Evolutionary conservation across 1,140 invertebrate genomes (phyloP), one percentile per base, ranked within the genome.

Genomic region (Ephestia elutella): DNA sequence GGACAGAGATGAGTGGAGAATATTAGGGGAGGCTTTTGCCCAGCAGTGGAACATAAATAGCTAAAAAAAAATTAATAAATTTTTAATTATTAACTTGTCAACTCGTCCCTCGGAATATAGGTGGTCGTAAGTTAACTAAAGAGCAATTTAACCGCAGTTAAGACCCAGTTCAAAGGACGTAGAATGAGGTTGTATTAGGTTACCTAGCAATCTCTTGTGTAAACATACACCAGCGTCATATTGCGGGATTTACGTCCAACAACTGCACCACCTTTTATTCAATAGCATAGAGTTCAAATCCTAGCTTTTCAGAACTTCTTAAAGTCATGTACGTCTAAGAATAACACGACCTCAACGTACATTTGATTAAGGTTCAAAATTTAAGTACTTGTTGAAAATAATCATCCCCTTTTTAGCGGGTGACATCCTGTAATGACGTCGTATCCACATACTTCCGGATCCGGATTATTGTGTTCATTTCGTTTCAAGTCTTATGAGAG

Each of bases 121-220:
- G 7, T 32, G 30, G 30, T 10, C 30, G n/a, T 11, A 8, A 10
- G 30, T 32, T 32, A 15, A 44, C 13, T 15, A 44, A 44, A 44
- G 1, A 44, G 38, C 38, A 44, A 15, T 44, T 44, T 44, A 5
- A n/a, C n/a, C 38, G 13, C 38, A 5, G 15, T 15, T 15, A 15
- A 44, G 15, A 25, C 38, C 15, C 38, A 8, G 38, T 44, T 44
- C 13, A 44, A 44, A 44, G 13, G 38, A n/a, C 38, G 13, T 15
- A 17, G 15, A 44, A 44, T 44, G 38, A 44, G 38, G 38, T 44
- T n/a, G 15, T 44, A 44, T 44, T 44, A 44, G 38, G 38, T 44
- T 44, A 44, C 38, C 38, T 44, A 44, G 38, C 38, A 44, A 44
- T 44, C n/a, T 44, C 38, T 44, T 1, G 2, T 44, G 15, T 17